Evolutionary conservation across 2,797 vertebrate genomes (phyloP), one percentile per base, ranked within the genome.

Genomic region (Hemibagrus guttatus): DNA sequence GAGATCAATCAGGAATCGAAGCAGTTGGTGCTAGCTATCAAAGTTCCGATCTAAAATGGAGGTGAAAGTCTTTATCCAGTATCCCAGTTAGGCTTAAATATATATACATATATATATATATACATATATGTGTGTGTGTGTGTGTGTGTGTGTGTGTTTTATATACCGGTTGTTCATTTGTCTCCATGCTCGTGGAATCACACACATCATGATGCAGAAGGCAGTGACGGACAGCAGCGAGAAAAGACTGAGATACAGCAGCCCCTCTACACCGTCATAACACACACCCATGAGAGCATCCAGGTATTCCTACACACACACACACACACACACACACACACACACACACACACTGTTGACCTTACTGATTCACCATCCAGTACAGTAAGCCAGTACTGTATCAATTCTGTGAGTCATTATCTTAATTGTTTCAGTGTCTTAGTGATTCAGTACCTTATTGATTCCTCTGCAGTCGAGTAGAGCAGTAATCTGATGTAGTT

Each of bases 391-490:
- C 64, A 42, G n/a, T 26, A 49, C 42, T 8, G 1, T 19, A 39
- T 12, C 49, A 23, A 7, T 59, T 59, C 76, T 35, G 26, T 54
- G 58, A 46, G 12, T 80, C 58, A 61, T 17, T 12, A 6, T 31
- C 19, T 1, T 26, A 31, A 61, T 31, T 28, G n/a, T 3, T 68
- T 68, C 64, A 31, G 31, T 69, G 7, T 13, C 16, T 21, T 39
- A 69, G 31, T 63, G 39, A 82, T n/a, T 68, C 63, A 11, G 0
- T 92, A 99, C 98, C 97, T 99, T 99, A 93, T 99, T 97, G 87
- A 99, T 96, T 68, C 97, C 97, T 80, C 97, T 95, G 95, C 98
- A 99, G 93, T 99, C 97, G 93, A 99, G 91, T 94, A 99, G 92
- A 88, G 98, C 98, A 0, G 97, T 99, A 81, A 99, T 95, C 94